Evolutionary conservation across 2,113 vertebrate species (phyloP), one percentile per base, ranked within the genome.

Genomic region (Agapornis roseicollis): DNA sequence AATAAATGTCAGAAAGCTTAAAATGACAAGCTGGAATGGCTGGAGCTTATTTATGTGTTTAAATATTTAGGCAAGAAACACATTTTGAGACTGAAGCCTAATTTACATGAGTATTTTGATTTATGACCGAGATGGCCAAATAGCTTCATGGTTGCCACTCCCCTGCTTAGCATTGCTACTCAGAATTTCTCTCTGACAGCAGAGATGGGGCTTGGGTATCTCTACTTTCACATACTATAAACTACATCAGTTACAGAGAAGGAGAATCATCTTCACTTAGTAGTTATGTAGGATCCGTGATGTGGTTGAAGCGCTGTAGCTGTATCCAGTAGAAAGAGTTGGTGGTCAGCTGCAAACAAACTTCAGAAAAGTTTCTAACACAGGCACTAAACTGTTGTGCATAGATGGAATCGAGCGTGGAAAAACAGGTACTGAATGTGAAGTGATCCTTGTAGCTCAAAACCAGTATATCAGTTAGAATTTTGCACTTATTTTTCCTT

Each of bases 1-100:
- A 98, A 98, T 97, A 98, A 98, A 98, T 98, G 97, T 97, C 97
- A 97, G 95, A 94, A 97, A 97, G 91, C 96, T 98, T 98, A 97
- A 97, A 97, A 96, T 97, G 97, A 98, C 97, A 98, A 94, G 95
- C 63, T 91, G 86, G 70, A 92, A 94, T 97, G 85, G 89, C 85
- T 96, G 87, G 83, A 93, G 86, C 89, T 98, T 98, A 98, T 98
- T 98, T 97, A 97, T 97, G 88, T 98, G 88, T 96, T 98, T 98
- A 97, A 98, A 97, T 98, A 97, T 98, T 98, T 98, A 97, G 96
- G 95, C 73, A 97, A 96, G 97, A 96, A 96, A 96, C 88, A 76
- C 92, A 82, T 93, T 97, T 97, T 97, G 85, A 94, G 89, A 93
- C 66, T 94, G 64, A 96, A 88, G 64, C 94, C 63, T 97, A 94